Evolutionary conservation across 1,140 invertebrate genomes (phyloP), one percentile per base, ranked within the genome.

Genomic region (Philotrypesis tridentata): DNA sequence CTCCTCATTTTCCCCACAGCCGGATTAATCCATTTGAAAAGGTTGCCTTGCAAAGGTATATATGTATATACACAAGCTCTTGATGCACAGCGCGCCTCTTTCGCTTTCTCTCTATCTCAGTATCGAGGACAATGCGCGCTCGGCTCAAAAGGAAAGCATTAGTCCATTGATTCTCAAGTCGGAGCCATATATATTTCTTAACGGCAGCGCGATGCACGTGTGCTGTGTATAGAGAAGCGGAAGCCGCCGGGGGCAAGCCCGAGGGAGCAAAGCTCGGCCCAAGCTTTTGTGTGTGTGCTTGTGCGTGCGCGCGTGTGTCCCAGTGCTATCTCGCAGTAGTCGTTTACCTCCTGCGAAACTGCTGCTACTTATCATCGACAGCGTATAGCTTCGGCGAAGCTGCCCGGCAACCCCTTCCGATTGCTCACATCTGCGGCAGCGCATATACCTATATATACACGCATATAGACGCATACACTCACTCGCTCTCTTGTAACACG

Each of bases 321-420:
- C 33, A 9, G 63, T n/a, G 17, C 61, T 70, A 70, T 70, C 27
- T 70, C 31, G 29, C 67, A 70, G n/a, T n/a, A n/a, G 29, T 70
- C 67, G 67, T 70, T 55, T 29, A 29, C 67, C 11, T 37, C n/a
- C 9, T 17, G n/a, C 73, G 31, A 75, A 75, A 75, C 73, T 75
- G 55, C 27, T 5, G 60, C 73, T 75, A 75, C 73, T 75, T 61
- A 75, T 75, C 73, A 75, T 75, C 73, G 73, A 75, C 55, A 63
- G 55, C 27, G 65, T 31, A 21, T 25, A 25, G 63, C 9, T 67
- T 37, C 9, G 27, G 63, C 63, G 23, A 25, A 23, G 63, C 33
- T n/a, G n/a, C 33, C 33, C 9, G 33, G n/a, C n/a, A n/a, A n/a
- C 33, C 33, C 33, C 33, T 37, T 37, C 33, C 33, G 33, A 37